Base-by-base conservation (phyloP, 2,113 vertebrate species). In the Myotis davidii region DNA sequence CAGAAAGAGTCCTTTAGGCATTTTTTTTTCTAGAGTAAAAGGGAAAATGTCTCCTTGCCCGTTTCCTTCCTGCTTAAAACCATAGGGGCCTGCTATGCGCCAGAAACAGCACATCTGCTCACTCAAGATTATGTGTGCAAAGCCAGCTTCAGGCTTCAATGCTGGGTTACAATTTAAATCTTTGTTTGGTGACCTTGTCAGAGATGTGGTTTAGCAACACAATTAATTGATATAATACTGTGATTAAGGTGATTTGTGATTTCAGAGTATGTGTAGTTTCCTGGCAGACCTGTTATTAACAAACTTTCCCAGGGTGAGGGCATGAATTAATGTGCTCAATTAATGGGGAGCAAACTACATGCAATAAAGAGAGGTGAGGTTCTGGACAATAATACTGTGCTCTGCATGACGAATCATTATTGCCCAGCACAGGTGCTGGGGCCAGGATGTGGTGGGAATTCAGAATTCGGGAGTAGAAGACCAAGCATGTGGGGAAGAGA, bases 21-120 rank as follows among this genome's bases (percentile, higher is more conserved):
- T 85, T 85, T 93, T 34, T 42, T 42, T 54, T 74, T 48, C 56
- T 65, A 70, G 59, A 85, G 81, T 20, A 65, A 94, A 94, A 72
- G 39, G 20, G 14, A 61, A 78, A 87, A 42, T 48, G 16, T 59
- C 56, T 84, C 37, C 70, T 79, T 9, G 2, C 12, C 3, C 56
- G n/a, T 37, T 48, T 78, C 25, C 56, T 18, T 50, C 79, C 37
- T 94, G 45, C 54, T 84, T 20, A 77, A 90, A 64, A 72, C 34
- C 0, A 7, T 2, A 21, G 64, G 59, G 88, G 56, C 64, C 32
- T 21, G 11, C 59, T 32, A 32, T 0, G 39, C 27, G 72, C 39
- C 23, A 29, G 34, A 34, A 6, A 45, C 1, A 32, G 76, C 12
- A 76, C 21, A 42, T 52, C 29, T 4, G 29, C 2, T 67, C 27